Evolutionary conservation across 2,797 vertebrate genomes (phyloP).

Genomic region (Astyanax mexicanus): DNA sequence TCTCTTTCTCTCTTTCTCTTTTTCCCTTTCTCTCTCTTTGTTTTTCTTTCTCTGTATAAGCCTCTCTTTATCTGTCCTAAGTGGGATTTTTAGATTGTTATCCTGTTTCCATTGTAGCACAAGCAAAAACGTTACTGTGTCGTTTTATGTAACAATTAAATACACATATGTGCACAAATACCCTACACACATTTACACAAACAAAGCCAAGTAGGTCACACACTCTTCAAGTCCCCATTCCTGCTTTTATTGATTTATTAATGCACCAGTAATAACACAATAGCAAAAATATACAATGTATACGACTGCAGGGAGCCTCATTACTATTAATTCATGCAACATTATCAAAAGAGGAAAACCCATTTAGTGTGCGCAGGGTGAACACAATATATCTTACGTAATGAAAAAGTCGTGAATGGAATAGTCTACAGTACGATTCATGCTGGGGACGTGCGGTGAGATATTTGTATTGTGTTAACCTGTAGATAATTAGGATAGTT

Average conservation of each 20-base stretch:
- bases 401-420: constrained; percentile 26
- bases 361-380: constrained; percentile 24
- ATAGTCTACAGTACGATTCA: not conserved
- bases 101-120: not conserved
- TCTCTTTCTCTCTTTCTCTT: constrained; percentile 38
- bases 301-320: constrained; percentile 46
- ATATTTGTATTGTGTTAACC: constrained; percentile 27
- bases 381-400: constrained; percentile 42
- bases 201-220: constrained; percentile 60
- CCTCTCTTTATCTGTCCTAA: constrained; percentile 53
- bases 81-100: constrained; percentile 63
- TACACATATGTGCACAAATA: constrained; percentile 20
- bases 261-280: constrained; percentile 52
- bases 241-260: constrained; percentile 58
- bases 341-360: constrained; percentile 39
- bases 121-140: constrained; percentile 9
- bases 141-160: constrained; percentile 21
- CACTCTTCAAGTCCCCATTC: constrained; percentile 42
- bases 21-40: constrained; percentile 20
- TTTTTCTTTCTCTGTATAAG: too few relatives aligned
- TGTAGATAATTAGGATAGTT: constrained; percentile 25
- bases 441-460: constrained; percentile 1
- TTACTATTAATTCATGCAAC: constrained; percentile 53
- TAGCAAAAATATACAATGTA: constrained; percentile 49
- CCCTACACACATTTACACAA: constrained; percentile 38